Conservation (phyloP, 1,140 invertebrate species). For the Galendromus occidentalis region DNA sequence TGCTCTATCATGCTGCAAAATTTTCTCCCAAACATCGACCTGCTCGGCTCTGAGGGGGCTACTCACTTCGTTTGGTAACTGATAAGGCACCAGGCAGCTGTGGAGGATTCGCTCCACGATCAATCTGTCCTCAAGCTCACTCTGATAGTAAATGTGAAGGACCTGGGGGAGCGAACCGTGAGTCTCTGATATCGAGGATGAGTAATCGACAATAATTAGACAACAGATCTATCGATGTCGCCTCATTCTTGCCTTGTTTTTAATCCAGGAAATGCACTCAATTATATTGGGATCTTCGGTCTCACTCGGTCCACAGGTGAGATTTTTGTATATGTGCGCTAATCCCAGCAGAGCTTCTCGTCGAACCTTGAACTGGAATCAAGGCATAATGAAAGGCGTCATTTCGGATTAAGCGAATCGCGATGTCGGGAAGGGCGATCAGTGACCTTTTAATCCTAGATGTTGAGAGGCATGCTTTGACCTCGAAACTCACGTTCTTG, state of each 20-base stretch:
- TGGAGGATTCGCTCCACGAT: constrained; percentile 81
- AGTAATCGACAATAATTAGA: background rate
- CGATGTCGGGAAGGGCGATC: too few species aligned
- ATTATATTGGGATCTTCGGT: constrained; percentile 50
- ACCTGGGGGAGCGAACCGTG: constrained; percentile 25
- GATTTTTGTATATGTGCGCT: constrained; percentile 80
- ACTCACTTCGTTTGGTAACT: constrained; percentile 31
- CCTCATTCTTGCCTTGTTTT: constrained; percentile 49
- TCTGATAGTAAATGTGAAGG: constrained; percentile 73
- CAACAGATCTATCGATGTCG: too few species aligned
- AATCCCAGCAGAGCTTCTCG: constrained; percentile 82
- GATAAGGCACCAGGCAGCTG: constrained; percentile 83
- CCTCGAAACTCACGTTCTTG: constrained; percentile 49
- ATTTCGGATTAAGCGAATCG: too few species aligned
- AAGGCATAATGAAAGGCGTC: background rate
- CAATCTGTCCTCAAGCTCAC: constrained; percentile 48
- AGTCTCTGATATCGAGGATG: background rate
- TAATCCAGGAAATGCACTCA: constrained; percentile 82
- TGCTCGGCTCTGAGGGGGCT: too few species aligned
- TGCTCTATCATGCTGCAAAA: too few species aligned
- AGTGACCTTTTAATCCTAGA: too few species aligned
- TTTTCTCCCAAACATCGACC: too few species aligned
- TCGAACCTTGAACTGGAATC: constrained; percentile 63
- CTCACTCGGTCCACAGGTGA: constrained; percentile 53
- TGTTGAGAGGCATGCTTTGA: too few species aligned